These are phyloP conservation scores for Synanthedon formicaeformis DNA, from an alignment of 2,888 invertebrate genomes.

Conservation along the genomic window DNA sequence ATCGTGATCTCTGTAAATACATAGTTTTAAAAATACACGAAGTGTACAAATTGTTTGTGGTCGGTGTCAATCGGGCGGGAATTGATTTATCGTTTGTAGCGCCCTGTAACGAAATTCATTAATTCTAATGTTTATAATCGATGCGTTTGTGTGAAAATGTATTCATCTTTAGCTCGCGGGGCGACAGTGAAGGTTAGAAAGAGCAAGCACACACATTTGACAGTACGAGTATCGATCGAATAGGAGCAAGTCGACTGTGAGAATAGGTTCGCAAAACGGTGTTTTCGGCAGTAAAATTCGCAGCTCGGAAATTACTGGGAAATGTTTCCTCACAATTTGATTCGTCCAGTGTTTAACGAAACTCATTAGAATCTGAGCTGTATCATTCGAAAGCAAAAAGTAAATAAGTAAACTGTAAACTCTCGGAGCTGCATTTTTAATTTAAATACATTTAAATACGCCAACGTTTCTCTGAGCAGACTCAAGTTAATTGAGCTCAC, in stretches of 20 bases:
- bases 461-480: not conserved
- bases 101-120: not conserved
- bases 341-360: too few relatives aligned
- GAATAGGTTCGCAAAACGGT: not conserved
- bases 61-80: too few relatives aligned
- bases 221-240: slow-evolving; percentile 1
- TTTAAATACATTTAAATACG: not conserved
- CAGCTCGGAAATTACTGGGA: not conserved
- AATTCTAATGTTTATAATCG: not conserved
- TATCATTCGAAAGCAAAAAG: too few relatives aligned
- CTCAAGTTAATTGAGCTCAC: not conserved
- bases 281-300: not conserved
- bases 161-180: not conserved
- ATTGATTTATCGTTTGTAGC: too few relatives aligned
- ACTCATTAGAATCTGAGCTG: too few relatives aligned
- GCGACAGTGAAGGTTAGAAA: not conserved
- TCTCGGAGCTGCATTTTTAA: not conserved
- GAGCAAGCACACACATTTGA: not conserved
- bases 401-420: too few relatives aligned
- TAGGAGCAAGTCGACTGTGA: not conserved
- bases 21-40: too few relatives aligned
- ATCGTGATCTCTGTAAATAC: not conserved
- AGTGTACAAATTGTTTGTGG: too few relatives aligned
- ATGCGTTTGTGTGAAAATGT: not conserved
- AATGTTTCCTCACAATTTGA: not conserved